These are phyloP conservation scores for Odocoileus virginianus DNA, from an alignment of 2,113 vertebrate genomes.

Conservation along the genomic window DNA sequence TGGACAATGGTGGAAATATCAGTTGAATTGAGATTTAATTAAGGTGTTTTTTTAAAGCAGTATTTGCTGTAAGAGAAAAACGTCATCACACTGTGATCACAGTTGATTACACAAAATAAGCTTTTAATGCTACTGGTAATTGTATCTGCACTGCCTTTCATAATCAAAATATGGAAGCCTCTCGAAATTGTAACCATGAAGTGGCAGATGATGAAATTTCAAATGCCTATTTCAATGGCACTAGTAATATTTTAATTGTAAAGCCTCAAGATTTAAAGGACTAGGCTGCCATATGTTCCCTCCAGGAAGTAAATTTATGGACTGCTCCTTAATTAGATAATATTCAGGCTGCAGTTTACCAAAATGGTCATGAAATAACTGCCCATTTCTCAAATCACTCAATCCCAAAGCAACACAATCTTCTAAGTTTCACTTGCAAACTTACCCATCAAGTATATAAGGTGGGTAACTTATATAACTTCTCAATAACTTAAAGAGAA, in stretches of 20 bases:
- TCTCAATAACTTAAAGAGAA: conserved; percentile 20
- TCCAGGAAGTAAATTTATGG: neutral
- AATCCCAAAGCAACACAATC: neutral
- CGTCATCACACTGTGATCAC: conserved; percentile 21
- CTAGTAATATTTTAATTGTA: conserved; percentile 35
- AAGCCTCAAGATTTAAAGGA: conserved; percentile 48
- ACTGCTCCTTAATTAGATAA: neutral
- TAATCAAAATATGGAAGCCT: conserved; percentile 4
- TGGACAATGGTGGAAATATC: neutral
- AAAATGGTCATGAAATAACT: neutral
- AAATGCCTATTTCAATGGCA: neutral
- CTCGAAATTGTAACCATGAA: conserved; percentile 41
- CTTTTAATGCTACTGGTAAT: conserved; percentile 12
- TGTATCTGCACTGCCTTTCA: neutral
- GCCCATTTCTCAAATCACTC: neutral
- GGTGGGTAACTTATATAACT: neutral
- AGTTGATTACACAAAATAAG: conserved; percentile 4
- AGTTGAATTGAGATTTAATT: neutral
- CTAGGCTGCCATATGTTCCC: neutral
- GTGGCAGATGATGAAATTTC: conserved; percentile 35
- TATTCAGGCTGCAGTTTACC: neutral
- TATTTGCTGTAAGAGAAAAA: conserved; percentile 2
- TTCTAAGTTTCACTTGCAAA: neutral
- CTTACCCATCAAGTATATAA: accelerated
- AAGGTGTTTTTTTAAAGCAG: neutral